These are phyloP conservation scores for Drosophila azteca DNA, from an alignment of 1,140 invertebrate species.

Conservation along the genomic window DNA sequence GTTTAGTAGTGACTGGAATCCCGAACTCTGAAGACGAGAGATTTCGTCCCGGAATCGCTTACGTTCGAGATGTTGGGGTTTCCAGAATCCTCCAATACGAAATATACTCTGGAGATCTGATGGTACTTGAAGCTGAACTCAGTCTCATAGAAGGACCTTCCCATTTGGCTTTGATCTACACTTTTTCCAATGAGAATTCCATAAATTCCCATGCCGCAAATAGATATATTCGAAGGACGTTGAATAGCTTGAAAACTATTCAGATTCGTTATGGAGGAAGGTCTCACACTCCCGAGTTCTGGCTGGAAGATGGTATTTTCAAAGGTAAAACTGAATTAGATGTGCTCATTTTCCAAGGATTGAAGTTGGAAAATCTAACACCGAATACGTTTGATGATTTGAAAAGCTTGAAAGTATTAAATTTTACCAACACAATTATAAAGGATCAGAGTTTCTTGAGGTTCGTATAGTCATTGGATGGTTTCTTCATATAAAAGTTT, in stretches of 20 bases:
- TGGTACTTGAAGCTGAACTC: background rate
- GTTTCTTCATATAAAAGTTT: too few species aligned
- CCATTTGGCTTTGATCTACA: background rate
- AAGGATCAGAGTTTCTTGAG: background rate
- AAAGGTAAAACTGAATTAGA: background rate
- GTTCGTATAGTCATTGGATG: background rate
- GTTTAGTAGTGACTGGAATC: background rate
- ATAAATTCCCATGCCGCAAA: background rate
- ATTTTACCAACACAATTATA: background rate
- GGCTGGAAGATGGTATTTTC: background rate
- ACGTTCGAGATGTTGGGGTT: slow-evolving; percentile 5
- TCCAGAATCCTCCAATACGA: background rate
- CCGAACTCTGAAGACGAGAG: background rate
- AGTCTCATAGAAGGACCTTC: background rate
- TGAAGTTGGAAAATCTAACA: background rate
- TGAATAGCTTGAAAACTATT: background rate
- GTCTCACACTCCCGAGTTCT: background rate
- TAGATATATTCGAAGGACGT: background rate
- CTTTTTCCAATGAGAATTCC: background rate
- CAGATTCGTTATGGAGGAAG: background rate
- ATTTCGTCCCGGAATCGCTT: background rate
- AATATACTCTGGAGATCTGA: background rate
- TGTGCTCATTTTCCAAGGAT: background rate
- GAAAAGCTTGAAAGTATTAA: background rate
- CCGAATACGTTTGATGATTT: background rate